Base-by-base conservation (phyloP, 2,113 vertebrate genomes). In the Lates calcarifer region DNA sequence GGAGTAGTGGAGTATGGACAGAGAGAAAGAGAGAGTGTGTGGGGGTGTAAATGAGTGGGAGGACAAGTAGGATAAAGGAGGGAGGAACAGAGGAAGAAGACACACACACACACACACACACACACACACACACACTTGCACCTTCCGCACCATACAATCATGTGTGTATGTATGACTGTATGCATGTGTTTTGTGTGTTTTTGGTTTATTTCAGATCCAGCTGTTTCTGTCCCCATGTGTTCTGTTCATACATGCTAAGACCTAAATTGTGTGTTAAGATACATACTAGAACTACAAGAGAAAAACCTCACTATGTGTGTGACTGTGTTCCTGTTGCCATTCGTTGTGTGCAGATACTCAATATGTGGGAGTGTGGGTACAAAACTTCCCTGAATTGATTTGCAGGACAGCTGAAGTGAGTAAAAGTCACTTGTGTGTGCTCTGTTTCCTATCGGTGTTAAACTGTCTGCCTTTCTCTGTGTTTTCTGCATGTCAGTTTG, bases 41-140 rank as follows among this genome's bases (percentile, higher is more conserved):
- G 80, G 70, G 69, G 70, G 79, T 73, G 79, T 81, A 47, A 71
- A 53, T 49, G 76, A 81, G 82, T 81, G 71, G 90, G 82, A 86
- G n/a, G 79, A 82, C 64, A 72, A 81, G 65, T 60, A 72, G 77
- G 37, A 81, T 31, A 74, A 47, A 63, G 41, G 45, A 61, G 58
- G 37, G 70, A 75, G 62, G 64, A 49, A 58, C 45, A 55, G 72
- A 73, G 60, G 55, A 74, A 47, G 71, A 79, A 65, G 67, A 79
- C 13, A 67, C 43, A 83, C 68, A 71, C 39, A 45, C 20, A 64
- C 47, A 33, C 39, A 89, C 51, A 69, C 76, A 12, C 41, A 83
- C 61, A 75, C 55, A 43, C 26, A 70, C 47, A 33, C 39, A 87
- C 43, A 73, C 79, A 13, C 45, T 24, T 62, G 76, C 74, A 77